A percentile compares a stretch with the other conserved stretches of the same genome.
These are phyloP conservation scores for Borostomias antarcticus DNA, from an alignment of 2,797 vertebrate genomes.

Conservation along the genomic window DNA sequence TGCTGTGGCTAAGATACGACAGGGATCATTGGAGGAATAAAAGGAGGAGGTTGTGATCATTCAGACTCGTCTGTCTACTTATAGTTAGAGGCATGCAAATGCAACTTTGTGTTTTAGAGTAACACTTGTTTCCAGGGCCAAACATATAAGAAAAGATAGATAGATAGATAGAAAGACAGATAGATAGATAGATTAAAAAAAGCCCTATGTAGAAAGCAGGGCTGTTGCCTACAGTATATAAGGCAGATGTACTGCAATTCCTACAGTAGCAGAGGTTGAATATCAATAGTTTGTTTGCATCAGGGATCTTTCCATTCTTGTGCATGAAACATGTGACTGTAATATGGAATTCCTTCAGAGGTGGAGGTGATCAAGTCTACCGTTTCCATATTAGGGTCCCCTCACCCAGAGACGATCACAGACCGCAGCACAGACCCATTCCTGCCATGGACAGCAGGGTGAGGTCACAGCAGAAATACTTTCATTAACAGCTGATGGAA, in stretches of 20 bases:
- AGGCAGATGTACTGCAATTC: too few relatives aligned
- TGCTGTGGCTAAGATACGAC: slow-evolving; percentile 14
- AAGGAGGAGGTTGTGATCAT: background rate
- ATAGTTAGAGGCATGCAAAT: background rate
- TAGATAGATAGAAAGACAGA: too few relatives aligned
- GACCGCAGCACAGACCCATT: background rate
- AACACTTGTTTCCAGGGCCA: background rate
- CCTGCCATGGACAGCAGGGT: background rate
- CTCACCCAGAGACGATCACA: slow-evolving; percentile 5
- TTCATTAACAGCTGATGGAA: slow-evolving; percentile 12
- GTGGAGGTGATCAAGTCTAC: background rate
- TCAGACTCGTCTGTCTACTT: background rate
- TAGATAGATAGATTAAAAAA: background rate
- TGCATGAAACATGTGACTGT: background rate
- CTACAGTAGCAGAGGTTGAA: too few relatives aligned
- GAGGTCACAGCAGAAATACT: slow-evolving; percentile 12
- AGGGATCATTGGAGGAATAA: slow-evolving; percentile 10
- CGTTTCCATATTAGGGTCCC: background rate
- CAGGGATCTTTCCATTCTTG: too few relatives aligned
- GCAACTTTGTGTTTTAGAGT: background rate
- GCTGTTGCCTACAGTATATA: too few relatives aligned
- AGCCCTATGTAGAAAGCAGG: too few relatives aligned
- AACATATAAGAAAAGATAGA: background rate
- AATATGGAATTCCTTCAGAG: background rate
- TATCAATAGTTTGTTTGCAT: too few relatives aligned